Conservation (phyloP, 2,797 vertebrate genomes). For the Anguilla obscura region DNA sequence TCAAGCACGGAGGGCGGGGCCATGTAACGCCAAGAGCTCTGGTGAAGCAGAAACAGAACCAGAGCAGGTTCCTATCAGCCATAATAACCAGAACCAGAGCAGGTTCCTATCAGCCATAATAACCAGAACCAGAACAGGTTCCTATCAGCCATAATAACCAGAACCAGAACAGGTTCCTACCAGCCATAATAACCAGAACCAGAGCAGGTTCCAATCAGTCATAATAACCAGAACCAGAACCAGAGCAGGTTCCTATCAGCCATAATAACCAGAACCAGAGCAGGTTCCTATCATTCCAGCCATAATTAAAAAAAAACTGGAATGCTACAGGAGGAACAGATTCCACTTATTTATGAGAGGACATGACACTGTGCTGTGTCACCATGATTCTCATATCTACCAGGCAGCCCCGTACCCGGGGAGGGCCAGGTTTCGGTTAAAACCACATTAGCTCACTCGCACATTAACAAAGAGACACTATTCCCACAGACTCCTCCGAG, state of each 20-base stretch:
- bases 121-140: too few species aligned
- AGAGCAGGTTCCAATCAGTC: neutral
- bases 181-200: too few species aligned
- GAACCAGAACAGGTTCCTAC: too few species aligned
- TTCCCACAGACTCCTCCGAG: neutral
- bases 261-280: too few species aligned
- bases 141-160: too few species aligned
- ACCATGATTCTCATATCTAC: neutral
- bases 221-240: neutral
- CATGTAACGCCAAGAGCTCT: neutral
- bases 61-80: too few species aligned
- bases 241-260: too few species aligned
- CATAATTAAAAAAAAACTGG: neutral
- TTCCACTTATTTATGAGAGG: neutral
- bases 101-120: too few species aligned
- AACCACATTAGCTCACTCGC: constrained; percentile 1
- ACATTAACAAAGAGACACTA: neutral
- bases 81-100: too few species aligned
- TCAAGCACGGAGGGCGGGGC: neutral
- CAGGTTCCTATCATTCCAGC: neutral
- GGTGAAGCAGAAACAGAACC: neutral
- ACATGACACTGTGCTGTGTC: neutral
- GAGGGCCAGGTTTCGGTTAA: neutral
- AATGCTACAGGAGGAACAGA: neutral
- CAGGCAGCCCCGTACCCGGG: neutral